phyloP scores from a whole-genome alignment of 2,113 vertebrate genomes.

The Oriolus oriolus region DNA sequence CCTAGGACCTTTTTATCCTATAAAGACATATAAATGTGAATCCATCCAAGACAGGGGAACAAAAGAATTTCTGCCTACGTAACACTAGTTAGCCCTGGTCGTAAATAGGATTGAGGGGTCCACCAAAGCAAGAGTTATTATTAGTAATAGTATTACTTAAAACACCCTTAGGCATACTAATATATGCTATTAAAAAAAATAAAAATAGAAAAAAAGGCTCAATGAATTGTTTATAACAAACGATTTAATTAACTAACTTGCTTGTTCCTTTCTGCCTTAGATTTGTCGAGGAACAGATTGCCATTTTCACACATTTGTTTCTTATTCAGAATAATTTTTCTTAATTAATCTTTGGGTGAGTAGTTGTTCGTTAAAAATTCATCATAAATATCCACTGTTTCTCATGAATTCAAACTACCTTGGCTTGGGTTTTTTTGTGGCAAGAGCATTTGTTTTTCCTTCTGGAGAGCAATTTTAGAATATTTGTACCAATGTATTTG shows the following conservation, averaged over 20 bases:
- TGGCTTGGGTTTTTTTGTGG: background rate
- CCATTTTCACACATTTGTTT: background rate
- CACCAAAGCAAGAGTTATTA: background rate
- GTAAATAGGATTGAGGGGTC: background rate
- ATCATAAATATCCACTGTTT: background rate
- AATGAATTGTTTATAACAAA: background rate
- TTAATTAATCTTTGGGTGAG: background rate
- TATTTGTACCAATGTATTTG: background rate
- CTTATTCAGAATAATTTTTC: background rate
- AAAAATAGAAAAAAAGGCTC: background rate
- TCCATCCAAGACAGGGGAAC: background rate
- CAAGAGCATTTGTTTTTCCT: background rate
- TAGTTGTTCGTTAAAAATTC: background rate
- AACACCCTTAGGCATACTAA: background rate
- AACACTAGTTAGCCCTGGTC: background rate
- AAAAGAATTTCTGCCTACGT: background rate
- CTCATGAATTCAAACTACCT: background rate
- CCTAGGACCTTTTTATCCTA: background rate
- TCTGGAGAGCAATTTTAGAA: background rate
- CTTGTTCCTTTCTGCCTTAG: background rate
- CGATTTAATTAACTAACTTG: background rate
- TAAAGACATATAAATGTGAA: background rate
- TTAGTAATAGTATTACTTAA: background rate
- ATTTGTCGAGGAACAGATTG: slow-evolving; percentile 9
- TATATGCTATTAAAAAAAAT: background rate